phyloP scores from a whole-genome alignment of 1,140 invertebrate species.

The Mactra quadrangularis region DNA sequence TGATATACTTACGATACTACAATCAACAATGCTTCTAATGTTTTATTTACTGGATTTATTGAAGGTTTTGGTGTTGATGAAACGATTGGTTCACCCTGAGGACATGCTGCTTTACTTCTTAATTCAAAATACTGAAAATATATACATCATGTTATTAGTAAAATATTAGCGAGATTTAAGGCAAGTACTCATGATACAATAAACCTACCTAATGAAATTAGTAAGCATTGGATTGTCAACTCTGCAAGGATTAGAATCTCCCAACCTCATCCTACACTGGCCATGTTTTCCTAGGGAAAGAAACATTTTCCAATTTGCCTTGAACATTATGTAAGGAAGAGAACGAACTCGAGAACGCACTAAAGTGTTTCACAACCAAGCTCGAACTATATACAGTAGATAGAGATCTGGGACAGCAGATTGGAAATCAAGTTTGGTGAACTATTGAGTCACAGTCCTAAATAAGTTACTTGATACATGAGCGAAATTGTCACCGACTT shows the following conservation, averaged over 20 bases:
- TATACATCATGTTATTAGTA: not conserved
- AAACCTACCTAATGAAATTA: not conserved
- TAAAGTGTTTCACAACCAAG: too few species aligned
- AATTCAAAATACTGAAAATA: constrained; percentile 35
- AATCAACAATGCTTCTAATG: constrained; percentile 3
- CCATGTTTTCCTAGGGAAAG: not conserved
- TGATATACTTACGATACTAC: constrained; percentile 9
- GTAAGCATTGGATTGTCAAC: not conserved
- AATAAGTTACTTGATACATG: too few species aligned
- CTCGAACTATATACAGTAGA: too few species aligned
- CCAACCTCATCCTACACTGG: not conserved
- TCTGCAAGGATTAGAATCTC: not conserved
- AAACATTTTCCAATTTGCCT: not conserved
- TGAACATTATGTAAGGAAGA: not conserved
- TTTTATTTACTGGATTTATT: not conserved
- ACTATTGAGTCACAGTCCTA: too few species aligned
- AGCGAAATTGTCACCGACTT: too few species aligned
- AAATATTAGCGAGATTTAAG: not conserved
- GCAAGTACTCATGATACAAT: not conserved
- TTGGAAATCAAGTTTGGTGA: too few species aligned
- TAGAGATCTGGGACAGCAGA: too few species aligned
- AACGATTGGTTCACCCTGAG: constrained; percentile 4
- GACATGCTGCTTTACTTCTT: constrained; percentile 1
- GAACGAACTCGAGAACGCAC: too few species aligned
- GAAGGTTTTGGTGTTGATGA: not conserved